phyloP scores from a whole-genome alignment of 2,797 vertebrate genomes.

The Eutrigla gurnardus region DNA sequence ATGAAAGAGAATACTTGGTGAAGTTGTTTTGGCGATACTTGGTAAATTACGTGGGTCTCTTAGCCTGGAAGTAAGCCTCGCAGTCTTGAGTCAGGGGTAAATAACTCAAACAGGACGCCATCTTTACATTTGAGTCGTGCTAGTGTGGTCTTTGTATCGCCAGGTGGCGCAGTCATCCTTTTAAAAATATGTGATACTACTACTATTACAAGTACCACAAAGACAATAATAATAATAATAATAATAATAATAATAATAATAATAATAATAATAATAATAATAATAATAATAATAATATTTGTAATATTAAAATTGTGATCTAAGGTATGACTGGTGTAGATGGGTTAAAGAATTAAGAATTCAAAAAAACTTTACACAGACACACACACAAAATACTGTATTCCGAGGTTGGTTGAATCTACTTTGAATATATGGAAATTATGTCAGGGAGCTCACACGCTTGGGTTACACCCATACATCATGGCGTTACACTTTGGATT shows the following conservation, averaged over 20 bases:
- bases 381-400: slow-evolving; percentile 25
- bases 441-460: slow-evolving; percentile 12
- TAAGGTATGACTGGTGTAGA: background rate
- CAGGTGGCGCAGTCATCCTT: slow-evolving; percentile 59
- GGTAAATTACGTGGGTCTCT: background rate
- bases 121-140: background rate
- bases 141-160: slow-evolving; percentile 33
- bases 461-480: slow-evolving; percentile 12
- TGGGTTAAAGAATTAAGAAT: too few relatives aligned
- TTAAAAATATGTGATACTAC: background rate
- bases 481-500: slow-evolving; percentile 25
- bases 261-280: background rate
- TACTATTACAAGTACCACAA: too few relatives aligned
- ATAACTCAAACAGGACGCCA: fast-evolving
- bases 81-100: background rate
- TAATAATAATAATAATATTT: background rate
- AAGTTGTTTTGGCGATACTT: fast-evolving
- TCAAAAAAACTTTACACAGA: background rate
- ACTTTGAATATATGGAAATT: slow-evolving; percentile 76
- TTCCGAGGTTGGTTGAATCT: slow-evolving; percentile 45
- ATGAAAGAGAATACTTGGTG: background rate
- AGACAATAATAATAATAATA: background rate
- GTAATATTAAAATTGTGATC: background rate
- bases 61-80: background rate
- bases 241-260: background rate